Conservation (phyloP, 2,888 invertebrate species). For the Eupithecia dodoneata region DNA sequence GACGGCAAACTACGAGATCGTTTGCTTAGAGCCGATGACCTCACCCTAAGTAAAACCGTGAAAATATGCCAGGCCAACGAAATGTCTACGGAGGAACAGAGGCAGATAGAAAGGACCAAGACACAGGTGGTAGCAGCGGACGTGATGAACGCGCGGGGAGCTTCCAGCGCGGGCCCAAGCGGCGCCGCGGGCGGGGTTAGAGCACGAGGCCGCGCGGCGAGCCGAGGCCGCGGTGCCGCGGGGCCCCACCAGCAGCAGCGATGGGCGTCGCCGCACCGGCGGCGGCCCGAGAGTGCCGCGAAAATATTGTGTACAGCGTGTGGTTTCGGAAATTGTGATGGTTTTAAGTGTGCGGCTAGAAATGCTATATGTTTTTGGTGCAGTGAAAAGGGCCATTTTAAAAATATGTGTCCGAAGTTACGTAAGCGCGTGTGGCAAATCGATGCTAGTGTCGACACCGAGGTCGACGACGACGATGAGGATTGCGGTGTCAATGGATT, state of each 20-base stretch:
- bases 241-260: neutral
- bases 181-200: neutral
- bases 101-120: neutral
- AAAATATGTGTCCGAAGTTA: constrained; percentile 2
- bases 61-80: neutral
- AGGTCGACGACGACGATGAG: too few relatives aligned
- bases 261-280: neutral
- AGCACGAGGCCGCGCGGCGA: neutral
- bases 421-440: neutral
- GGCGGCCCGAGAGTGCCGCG: neutral
- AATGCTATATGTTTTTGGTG: neutral
- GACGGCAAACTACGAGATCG: too few relatives aligned
- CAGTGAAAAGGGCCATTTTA: neutral
- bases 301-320: neutral
- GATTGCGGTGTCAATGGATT: too few relatives aligned
- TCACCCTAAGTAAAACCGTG: neutral
- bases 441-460: too few relatives aligned
- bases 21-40: too few relatives aligned
- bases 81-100: neutral
- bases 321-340: neutral
- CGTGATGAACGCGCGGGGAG: neutral
- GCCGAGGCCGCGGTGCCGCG: neutral
- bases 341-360: neutral
- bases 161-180: neutral
- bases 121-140: neutral